Evolutionary conservation across 2,888 invertebrate species (phyloP).

Genomic region (Argyresthia albistria): DNA sequence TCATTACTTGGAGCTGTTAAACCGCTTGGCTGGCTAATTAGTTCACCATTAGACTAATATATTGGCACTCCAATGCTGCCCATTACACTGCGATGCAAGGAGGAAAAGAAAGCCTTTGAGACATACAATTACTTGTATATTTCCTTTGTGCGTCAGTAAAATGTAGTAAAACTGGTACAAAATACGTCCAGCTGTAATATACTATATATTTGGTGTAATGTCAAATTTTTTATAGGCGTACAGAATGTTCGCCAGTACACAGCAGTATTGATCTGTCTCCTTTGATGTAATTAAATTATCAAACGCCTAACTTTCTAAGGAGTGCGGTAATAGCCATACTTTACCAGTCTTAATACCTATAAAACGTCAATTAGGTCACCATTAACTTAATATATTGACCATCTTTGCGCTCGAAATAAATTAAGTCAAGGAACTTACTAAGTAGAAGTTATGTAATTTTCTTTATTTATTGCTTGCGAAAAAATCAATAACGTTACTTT

Average conservation of each 20-base stretch:
- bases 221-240: too few relatives aligned
- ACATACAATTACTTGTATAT: too few relatives aligned
- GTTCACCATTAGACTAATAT: slow-evolving; percentile 58
- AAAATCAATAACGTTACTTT: background rate
- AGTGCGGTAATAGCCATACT: slow-evolving; percentile 3
- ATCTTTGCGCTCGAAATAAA: slow-evolving; percentile 9
- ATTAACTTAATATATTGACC: slow-evolving; percentile 13
- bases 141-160: too few relatives aligned
- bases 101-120: background rate
- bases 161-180: too few relatives aligned
- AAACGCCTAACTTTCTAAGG: background rate
- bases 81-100: slow-evolving; percentile 21
- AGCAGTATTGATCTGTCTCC: too few relatives aligned
- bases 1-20: slow-evolving; percentile 47
- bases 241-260: too few relatives aligned
- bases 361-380: slow-evolving; percentile 15
- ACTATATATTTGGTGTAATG: too few relatives aligned
- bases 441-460: slow-evolving; percentile 3
- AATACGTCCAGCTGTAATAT: too few relatives aligned
- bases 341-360: slow-evolving; percentile 4
- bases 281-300: background rate
- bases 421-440: background rate
- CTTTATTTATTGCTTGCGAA: slow-evolving; percentile 1
- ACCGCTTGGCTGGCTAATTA: slow-evolving; percentile 52
- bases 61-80: slow-evolving; percentile 35